phyloP scores from a whole-genome alignment of 2,888 invertebrate species.

The Eupsilia transversa region DNA sequence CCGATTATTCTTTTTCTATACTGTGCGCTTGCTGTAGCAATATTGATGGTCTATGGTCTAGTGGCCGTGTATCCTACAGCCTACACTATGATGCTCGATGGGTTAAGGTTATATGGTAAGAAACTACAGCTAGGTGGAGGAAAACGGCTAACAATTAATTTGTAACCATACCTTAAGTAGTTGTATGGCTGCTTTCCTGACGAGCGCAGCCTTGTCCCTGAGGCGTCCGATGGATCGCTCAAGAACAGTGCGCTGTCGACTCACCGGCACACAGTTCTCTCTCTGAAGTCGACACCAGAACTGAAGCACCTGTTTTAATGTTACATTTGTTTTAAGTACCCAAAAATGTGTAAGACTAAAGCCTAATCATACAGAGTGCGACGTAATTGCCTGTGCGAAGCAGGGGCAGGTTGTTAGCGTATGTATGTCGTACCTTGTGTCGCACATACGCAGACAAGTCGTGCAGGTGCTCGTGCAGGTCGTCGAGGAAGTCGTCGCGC shows the following conservation, averaged over 20 bases:
- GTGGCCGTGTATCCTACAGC: background rate
- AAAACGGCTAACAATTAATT: background rate
- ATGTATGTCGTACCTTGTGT: constrained; percentile 85
- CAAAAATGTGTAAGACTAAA: background rate
- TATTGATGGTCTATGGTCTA: background rate
- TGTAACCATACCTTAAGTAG: constrained; percentile 90
- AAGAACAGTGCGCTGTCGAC: constrained; percentile 92
- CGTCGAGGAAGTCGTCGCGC: constrained; percentile 95
- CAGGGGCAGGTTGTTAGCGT: background rate
- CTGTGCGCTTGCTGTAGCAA: background rate
- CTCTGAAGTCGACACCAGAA: constrained; percentile 95
- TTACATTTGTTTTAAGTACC: background rate
- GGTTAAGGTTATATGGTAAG: background rate
- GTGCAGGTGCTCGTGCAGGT: constrained; percentile 95
- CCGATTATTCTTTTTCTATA: background rate
- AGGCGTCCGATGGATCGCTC: constrained; percentile 93
- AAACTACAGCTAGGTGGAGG: background rate
- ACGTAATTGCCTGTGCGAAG: background rate
- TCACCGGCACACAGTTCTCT: constrained; percentile 94
- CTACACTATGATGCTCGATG: background rate
- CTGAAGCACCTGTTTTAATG: constrained; percentile 91
- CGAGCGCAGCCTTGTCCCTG: constrained; percentile 95
- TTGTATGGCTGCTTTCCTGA: constrained; percentile 96
- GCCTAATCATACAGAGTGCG: background rate
- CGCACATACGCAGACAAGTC: constrained; percentile 96